These are phyloP conservation scores for Lissocephala sabroskyi DNA, from an alignment of 2,888 invertebrate genomes.

Conservation along the genomic window DNA sequence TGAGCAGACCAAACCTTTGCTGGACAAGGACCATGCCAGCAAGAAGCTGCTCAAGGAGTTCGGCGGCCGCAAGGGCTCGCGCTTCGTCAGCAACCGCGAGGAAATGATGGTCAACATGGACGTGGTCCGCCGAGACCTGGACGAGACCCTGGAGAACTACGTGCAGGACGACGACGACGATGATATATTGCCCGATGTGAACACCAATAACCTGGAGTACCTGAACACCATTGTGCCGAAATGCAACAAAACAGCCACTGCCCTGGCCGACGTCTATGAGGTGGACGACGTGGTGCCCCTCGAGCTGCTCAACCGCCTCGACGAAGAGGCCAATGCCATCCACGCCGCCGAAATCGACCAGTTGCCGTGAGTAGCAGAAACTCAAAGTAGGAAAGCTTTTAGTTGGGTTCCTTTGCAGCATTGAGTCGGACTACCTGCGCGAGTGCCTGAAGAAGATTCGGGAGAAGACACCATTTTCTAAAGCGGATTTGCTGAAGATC, in stretches of 20 bases:
- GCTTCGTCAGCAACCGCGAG: conserved; percentile 48
- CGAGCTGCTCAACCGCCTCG: conserved; percentile 56
- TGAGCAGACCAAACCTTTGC: conserved; percentile 16
- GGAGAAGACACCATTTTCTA: conserved; percentile 29
- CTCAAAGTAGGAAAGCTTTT: background rate
- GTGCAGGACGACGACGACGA: conserved; percentile 18
- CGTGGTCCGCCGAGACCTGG: conserved; percentile 60
- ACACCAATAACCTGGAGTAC: conserved; percentile 32
- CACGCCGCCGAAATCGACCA: too few species aligned
- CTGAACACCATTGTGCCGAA: conserved; percentile 57
- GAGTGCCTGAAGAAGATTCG: conserved; percentile 44
- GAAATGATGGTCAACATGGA: conserved; percentile 66
- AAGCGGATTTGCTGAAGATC: conserved; percentile 44
- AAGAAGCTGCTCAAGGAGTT: conserved; percentile 61
- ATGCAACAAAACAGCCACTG: conserved; percentile 56
- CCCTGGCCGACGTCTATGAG: conserved; percentile 54
- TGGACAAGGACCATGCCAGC: conserved; percentile 41
- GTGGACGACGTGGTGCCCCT: conserved; percentile 59
- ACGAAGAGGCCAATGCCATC: conserved; percentile 67
- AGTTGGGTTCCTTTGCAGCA: conserved; percentile 37
- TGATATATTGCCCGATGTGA: conserved; percentile 22
- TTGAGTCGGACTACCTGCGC: conserved; percentile 59
- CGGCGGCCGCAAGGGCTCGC: conserved; percentile 63
- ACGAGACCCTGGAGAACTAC: conserved; percentile 52
- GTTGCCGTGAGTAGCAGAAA: conserved; percentile 61